Evolutionary conservation across 2,888 invertebrate genomes (phyloP).

Genomic region (Neoaliturus tenellus): DNA sequence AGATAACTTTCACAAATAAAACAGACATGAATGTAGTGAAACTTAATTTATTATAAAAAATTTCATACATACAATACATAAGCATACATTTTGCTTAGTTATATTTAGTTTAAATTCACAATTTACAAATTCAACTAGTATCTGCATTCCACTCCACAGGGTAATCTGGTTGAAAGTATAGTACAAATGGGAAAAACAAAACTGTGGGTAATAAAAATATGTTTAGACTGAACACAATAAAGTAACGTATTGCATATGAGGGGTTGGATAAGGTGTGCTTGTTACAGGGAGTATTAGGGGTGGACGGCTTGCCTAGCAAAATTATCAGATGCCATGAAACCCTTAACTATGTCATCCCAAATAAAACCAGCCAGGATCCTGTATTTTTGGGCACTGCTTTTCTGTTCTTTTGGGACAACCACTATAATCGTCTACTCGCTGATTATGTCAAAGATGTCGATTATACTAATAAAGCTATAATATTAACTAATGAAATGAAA

Average conservation of each 20-base stretch:
- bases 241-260: neutral
- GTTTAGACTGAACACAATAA: neutral
- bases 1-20: too few relatives aligned
- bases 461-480: conserved; percentile 14
- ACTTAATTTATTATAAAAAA: conserved; percentile 37
- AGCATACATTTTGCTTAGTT: conserved; percentile 37
- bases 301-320: neutral
- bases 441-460: conserved; percentile 4
- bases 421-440: neutral
- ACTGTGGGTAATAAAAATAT: neutral
- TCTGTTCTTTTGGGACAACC: neutral
- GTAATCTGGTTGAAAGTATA: neutral
- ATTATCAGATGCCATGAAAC: neutral
- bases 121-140: conserved; percentile 30
- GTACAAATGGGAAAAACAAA: neutral
- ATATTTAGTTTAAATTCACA: conserved; percentile 30
- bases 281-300: neutral
- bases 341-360: neutral
- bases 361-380: neutral
- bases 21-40: conserved; percentile 5
- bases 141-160: conserved; percentile 26
- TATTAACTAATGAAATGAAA: conserved; percentile 1
- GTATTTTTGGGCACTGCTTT: neutral
- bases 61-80: conserved; percentile 43
- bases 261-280: neutral